phyloP scores from a whole-genome alignment of 2,113 vertebrate genomes.

The Cnemophilus loriae region DNA sequence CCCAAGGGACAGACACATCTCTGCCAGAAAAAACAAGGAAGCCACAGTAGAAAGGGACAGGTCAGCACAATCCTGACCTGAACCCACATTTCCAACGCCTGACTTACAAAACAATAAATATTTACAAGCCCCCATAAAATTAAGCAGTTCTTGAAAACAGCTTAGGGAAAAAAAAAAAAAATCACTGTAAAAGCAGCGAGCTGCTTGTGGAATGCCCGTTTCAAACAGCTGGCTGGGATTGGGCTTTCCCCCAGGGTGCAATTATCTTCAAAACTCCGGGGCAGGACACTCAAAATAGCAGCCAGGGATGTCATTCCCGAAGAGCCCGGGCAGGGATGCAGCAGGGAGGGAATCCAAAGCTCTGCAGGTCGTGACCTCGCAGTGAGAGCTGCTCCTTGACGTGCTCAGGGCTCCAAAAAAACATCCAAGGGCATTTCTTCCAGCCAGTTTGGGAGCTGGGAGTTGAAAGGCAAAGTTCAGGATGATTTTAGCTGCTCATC shows the following conservation, averaged over 20 bases:
- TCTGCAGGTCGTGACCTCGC: background rate
- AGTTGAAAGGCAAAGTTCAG: background rate
- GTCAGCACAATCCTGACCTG: background rate
- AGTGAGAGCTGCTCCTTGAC: fast-evolving
- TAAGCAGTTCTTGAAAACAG: background rate
- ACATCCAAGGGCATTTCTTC: background rate
- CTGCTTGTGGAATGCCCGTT: background rate
- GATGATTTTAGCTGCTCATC: background rate
- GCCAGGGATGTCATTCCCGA: background rate
- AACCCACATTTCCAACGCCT: background rate
- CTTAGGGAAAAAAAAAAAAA: background rate
- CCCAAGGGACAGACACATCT: background rate
- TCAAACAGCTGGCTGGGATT: background rate
- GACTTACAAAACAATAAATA: background rate
- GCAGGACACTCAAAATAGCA: background rate
- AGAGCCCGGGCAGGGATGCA: background rate
- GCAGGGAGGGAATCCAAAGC: background rate
- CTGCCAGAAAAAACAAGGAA: background rate
- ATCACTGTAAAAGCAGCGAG: background rate
- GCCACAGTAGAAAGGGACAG: background rate
- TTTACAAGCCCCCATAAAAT: background rate
- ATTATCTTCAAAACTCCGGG: background rate
- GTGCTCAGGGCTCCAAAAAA: fast-evolving
- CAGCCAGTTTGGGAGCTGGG: background rate
- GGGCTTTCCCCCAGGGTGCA: slow-evolving; percentile 21